Base-by-base conservation (phyloP, 64 coral and sea anemone species). In the Exaiptasia diaphana region DNA sequence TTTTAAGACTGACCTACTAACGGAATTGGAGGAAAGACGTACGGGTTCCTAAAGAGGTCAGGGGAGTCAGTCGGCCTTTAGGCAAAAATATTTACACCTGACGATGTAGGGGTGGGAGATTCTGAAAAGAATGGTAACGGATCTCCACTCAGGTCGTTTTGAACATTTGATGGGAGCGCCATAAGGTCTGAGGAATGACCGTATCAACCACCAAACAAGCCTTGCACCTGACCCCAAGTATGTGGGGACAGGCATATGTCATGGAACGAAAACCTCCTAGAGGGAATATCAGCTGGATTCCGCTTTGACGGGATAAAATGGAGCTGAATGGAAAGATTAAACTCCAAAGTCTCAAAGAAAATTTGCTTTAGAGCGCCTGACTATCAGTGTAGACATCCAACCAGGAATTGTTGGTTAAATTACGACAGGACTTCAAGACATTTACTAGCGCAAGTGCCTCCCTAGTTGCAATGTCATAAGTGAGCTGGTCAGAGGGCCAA, bases 181-280 rank as follows among this genome's bases (percentile, higher is more conserved):
- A 88, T 80, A 21, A 88, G 85, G 27, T 88, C 85, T 4, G 63
- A 9, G 0, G 64, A 88, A 56, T 88, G 75, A 24, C 82, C 82
- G 0, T 31, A 5, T 22, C 22, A 7, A 38, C 42, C 56, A 24
- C 83, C 73, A 77, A 35, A 88, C 21, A 46, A n/a, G 10, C 2
- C 53, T 22, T 73, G 86, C 3, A 88, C 48, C 2, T 41, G 36
- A 27, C 3, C n/a, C 86, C 76, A 89, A 36, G 36, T 8, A 24
- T 4, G 20, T 4, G 38, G 53, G 6, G 63, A 54, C 14, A 89
- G 49, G 4, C 26, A 38, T 24, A 71, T n/a, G 38, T 88, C 85
- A 5, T 71, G 49, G 4, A 78, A 57, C 5, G 62, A 12, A 3
- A 81, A 31, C 10, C 22, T 28, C 18, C 53, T 0, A 31, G 67